These are phyloP conservation scores for Eretmocerus hayati DNA, from an alignment of 2,888 invertebrate species.

Conservation along the genomic window DNA sequence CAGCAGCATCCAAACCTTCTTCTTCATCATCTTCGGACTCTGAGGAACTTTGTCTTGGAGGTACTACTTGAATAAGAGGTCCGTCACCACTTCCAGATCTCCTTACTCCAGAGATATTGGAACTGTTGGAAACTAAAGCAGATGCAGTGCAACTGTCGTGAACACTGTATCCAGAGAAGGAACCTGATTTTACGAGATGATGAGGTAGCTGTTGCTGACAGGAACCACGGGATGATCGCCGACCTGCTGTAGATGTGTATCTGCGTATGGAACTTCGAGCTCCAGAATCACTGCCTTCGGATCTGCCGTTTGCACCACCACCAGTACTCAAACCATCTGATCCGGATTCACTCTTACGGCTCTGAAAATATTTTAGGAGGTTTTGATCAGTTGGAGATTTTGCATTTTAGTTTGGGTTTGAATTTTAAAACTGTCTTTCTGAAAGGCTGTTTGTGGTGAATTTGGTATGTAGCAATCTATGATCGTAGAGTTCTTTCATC, in stretches of 20 bases:
- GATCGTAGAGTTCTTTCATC: too few relatives aligned
- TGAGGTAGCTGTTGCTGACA: neutral
- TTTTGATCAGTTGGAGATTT: too few relatives aligned
- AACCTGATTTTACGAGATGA: slow-evolving; percentile 62
- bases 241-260: slow-evolving; percentile 39
- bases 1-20: neutral
- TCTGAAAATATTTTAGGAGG: slow-evolving; percentile 30
- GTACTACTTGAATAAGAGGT: slow-evolving; percentile 11
- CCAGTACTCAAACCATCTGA: slow-evolving; percentile 49
- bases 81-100: slow-evolving; percentile 43
- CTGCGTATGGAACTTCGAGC: slow-evolving; percentile 12
- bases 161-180: slow-evolving; percentile 61
- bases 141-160: slow-evolving; percentile 47
- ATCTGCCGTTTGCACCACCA: slow-evolving; percentile 34
- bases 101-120: slow-evolving; percentile 49
- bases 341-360: slow-evolving; percentile 54
- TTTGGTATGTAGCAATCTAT: too few relatives aligned
- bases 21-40: too few relatives aligned
- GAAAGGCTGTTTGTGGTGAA: too few relatives aligned
- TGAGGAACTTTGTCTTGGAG: neutral
- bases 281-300: slow-evolving; percentile 40
- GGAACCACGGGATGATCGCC: neutral
- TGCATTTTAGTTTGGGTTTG: too few relatives aligned
- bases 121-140: slow-evolving; percentile 39
- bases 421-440: too few relatives aligned